Base-by-base conservation (phyloP, 2,113 vertebrate genomes). In the Labeo rohita region DNA sequence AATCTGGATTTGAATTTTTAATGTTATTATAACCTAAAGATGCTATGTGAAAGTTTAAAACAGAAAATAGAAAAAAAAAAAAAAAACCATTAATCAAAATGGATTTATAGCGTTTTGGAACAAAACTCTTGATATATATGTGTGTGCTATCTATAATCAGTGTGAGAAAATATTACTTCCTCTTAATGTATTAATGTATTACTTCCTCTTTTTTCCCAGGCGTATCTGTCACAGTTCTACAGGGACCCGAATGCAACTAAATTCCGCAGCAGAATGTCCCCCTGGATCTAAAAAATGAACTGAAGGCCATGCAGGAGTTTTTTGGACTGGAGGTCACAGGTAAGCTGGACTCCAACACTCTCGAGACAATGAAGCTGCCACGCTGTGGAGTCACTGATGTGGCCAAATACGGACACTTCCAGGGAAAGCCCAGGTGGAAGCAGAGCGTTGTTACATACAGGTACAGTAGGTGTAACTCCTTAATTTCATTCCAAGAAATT, bases 361-460 rank as follows among this genome's bases (percentile, higher is more conserved):
- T 92, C 39, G 90, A 91, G 3, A 65, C 92, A 72, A 96, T 95
- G 91, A 94, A 93, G 89, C 94, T 70, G 43, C 92, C 92, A 0
- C 90, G 93, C 16, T 95, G 92, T n/a, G 93, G 94, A 4, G 92
- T 93, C 73, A 91, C 95, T 0, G 94, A 95, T 10, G 86, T 92
- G 85, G 93, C 92, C n/a, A 92, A 91, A 52, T 95, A 92, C 21
- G 91, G 88, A 13, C 91, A 95, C 85, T 96, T 96, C 85, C 78
- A 59, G 39, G 94, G 93, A 78, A 89, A 90, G 43, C 93, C 92
- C 77, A 96, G 90, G 77, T 96, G 93, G 93, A 4, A 92, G 86
- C 96, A 96, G 86, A 93, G 88, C 54, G 89, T 78, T n/a, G 82
- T 95, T 80, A 96, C 93, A 4, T 94, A 96, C 91, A 96, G 94